A percentile compares a stretch with the other conserved stretches of the same genome.
phyloP scores from a whole-genome alignment of 1,140 invertebrate genomes.

The Neodiprion lecontei region DNA sequence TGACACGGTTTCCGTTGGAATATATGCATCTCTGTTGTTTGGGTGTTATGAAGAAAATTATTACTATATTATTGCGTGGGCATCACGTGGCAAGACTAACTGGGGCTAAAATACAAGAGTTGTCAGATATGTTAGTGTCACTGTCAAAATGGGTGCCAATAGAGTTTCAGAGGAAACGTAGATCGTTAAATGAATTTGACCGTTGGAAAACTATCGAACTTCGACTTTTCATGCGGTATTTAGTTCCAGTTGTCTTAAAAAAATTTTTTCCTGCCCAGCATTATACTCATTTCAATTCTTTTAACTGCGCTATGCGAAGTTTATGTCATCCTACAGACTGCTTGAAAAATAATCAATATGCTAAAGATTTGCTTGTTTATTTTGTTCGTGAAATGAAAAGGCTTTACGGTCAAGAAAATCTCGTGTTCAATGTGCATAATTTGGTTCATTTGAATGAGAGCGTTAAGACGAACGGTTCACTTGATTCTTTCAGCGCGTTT shows the following conservation, averaged over 20 bases:
- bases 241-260: slow-evolving; percentile 51
- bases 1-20: slow-evolving; percentile 19
- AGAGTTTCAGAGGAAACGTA: slow-evolving; percentile 23
- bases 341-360: not conserved
- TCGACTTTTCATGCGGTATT: slow-evolving; percentile 57
- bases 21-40: slow-evolving; percentile 24
- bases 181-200: slow-evolving; percentile 39
- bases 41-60: slow-evolving; percentile 24
- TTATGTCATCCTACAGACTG: not conserved
- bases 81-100: slow-evolving; percentile 31
- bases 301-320: not conserved
- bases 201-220: slow-evolving; percentile 61
- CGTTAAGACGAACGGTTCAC: not conserved
- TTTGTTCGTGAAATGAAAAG: not conserved
- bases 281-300: slow-evolving; percentile 50
- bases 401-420: not conserved
- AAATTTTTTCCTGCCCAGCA: slow-evolving; percentile 38
- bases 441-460: not conserved
- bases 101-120: slow-evolving; percentile 37
- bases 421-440: not conserved
- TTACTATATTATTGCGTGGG: slow-evolving; percentile 47
- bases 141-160: slow-evolving; percentile 30
- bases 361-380: not conserved
- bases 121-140: slow-evolving; percentile 26
- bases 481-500: too few relatives aligned